Evolutionary conservation across 2,888 invertebrate species (phyloP).

Genomic region (Ophioninae sp.): DNA sequence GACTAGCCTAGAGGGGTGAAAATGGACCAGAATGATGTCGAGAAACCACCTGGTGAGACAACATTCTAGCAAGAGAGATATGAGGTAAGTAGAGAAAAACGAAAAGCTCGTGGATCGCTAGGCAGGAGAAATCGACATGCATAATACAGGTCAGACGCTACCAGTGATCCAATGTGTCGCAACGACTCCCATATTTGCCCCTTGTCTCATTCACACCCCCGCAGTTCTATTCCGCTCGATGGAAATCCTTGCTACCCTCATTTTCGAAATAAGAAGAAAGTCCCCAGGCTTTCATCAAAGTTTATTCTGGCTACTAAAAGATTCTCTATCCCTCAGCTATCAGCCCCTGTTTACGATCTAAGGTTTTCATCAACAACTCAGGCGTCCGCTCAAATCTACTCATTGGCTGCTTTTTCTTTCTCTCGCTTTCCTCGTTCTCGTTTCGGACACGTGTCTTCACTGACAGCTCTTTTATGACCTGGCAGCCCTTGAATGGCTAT

Average conservation of each 20-base stretch:
- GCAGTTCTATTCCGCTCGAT: constrained; percentile 9
- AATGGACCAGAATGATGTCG: too few relatives aligned
- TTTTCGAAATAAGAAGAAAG: constrained; percentile 33
- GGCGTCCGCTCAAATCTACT: constrained; percentile 5
- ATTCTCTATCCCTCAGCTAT: constrained; percentile 12
- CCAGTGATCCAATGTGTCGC: constrained; percentile 66
- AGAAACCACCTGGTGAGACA: too few relatives aligned
- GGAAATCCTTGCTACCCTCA: constrained; percentile 25
- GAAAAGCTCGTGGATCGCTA: constrained; percentile 52
- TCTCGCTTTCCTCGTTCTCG: constrained; percentile 5
- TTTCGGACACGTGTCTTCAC: too few relatives aligned
- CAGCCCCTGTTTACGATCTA: constrained; percentile 29
- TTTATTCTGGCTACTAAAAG: constrained; percentile 63
- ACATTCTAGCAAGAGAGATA: neutral
- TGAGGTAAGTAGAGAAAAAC: constrained; percentile 18
- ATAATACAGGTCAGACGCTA: constrained; percentile 66
- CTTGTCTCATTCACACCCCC: constrained; percentile 28
- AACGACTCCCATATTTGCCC: constrained; percentile 51
- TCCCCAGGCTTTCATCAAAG: constrained; percentile 64
- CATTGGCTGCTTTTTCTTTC: constrained; percentile 18
- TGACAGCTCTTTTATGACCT: too few relatives aligned
- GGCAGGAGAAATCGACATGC: constrained; percentile 64
- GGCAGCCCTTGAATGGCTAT: too few relatives aligned
- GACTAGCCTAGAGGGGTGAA: too few relatives aligned
- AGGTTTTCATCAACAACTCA: constrained; percentile 1